These are phyloP conservation scores for Plestiodon gilberti DNA, from an alignment of 2,113 vertebrate species.

Conservation along the genomic window DNA sequence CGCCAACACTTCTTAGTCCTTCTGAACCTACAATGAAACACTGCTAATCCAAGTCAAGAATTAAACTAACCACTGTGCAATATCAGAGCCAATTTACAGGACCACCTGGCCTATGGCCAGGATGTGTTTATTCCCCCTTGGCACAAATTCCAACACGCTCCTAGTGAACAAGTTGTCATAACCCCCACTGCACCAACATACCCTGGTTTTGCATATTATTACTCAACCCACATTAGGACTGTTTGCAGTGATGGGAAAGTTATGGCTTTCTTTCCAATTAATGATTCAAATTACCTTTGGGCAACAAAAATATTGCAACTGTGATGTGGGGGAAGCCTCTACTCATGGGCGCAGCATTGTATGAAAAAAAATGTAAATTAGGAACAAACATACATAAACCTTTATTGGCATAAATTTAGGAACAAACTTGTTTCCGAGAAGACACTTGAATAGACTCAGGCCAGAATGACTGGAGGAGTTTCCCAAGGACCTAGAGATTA, in stretches of 20 bases:
- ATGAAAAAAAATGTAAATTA: background rate
- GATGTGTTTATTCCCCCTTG: background rate
- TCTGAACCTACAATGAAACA: background rate
- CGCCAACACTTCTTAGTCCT: background rate
- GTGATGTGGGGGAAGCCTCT: background rate
- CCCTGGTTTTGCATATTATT: background rate
- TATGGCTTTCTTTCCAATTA: background rate
- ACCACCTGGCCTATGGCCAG: background rate
- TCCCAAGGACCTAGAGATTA: background rate
- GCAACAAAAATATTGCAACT: background rate
- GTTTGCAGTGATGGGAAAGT: background rate
- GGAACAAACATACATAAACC: too few species aligned
- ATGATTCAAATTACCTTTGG: background rate
- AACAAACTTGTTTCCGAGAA: background rate
- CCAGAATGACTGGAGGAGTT: background rate
- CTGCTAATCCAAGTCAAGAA: background rate
- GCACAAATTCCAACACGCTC: background rate
- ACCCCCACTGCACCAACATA: background rate
- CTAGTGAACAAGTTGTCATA: background rate
- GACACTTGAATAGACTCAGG: too few species aligned
- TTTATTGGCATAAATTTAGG: too few species aligned
- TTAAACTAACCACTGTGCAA: background rate
- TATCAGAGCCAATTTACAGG: background rate
- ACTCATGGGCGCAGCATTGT: too few species aligned
- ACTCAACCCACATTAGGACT: background rate